Evolutionary conservation across 2,888 invertebrate genomes (phyloP).

Genomic region (Operophtera brumata): DNA sequence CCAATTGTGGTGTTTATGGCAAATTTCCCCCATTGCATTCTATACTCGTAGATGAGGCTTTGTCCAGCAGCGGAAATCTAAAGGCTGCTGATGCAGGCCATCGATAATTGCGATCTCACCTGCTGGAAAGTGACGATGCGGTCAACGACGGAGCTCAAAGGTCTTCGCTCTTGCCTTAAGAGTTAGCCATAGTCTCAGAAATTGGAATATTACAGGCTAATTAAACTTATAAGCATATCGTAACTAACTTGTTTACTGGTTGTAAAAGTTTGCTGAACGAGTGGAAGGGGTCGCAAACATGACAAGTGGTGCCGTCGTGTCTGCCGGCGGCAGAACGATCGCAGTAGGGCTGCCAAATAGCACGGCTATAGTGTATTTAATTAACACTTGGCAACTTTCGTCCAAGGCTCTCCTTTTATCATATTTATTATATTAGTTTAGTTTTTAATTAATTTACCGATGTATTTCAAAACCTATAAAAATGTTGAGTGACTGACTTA

Average conservation of each 20-base stretch:
- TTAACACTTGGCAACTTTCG: conserved; percentile 32
- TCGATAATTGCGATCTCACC: too few species aligned
- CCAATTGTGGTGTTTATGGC: too few species aligned
- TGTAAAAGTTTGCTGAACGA: conserved; percentile 53
- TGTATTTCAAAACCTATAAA: too few species aligned
- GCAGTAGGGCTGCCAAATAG: conserved; percentile 37
- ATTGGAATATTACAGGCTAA: conserved; percentile 3
- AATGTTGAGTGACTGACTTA: too few species aligned
- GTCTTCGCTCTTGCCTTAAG: too few species aligned
- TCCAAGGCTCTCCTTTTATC: conserved; percentile 11
- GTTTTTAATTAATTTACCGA: neutral
- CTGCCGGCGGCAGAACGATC: conserved; percentile 37
- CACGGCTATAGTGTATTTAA: conserved; percentile 26
- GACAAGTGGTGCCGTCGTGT: conserved; percentile 48
- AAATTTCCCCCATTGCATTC: too few species aligned
- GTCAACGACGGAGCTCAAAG: too few species aligned
- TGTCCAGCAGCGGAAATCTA: too few species aligned
- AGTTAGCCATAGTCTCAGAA: too few species aligned
- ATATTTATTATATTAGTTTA: neutral
- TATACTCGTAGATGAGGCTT: too few species aligned
- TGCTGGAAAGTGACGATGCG: too few species aligned
- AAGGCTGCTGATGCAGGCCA: too few species aligned
- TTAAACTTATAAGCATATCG: conserved; percentile 11
- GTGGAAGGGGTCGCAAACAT: conserved; percentile 53
- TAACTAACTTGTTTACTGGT: conserved; percentile 61